Evolutionary conservation across 2,888 invertebrate species (phyloP).

Genomic region (Seladonia tumulorum): DNA sequence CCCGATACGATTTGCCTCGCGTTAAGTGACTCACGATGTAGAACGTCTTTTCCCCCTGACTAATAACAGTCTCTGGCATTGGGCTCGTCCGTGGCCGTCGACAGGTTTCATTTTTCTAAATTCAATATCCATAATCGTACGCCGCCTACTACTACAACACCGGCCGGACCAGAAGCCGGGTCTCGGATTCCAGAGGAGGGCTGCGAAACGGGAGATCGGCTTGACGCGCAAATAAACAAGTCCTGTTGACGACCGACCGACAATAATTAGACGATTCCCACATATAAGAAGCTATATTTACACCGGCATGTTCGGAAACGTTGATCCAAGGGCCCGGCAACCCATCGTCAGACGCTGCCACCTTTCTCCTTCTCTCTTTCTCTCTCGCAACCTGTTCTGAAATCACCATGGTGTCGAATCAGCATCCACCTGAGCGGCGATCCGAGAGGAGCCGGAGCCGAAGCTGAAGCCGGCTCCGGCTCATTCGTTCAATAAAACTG

Average conservation of each 20-base stretch:
- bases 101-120: conserved; percentile 19
- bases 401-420: conserved; percentile 35
- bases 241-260: conserved; percentile 12
- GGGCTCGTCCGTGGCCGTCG: background rate
- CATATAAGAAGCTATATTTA: conserved; percentile 34
- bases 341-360: conserved; percentile 10
- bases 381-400: conserved; percentile 17
- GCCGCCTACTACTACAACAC: conserved; percentile 9
- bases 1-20: background rate
- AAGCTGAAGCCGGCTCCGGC: background rate
- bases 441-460: conserved; percentile 6
- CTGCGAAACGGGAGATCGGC: conserved; percentile 6
- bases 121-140: conserved; percentile 11
- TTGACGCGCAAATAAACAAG: conserved; percentile 21
- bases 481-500: conserved; percentile 48
- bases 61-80: background rate
- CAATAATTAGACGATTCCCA: conserved; percentile 42
- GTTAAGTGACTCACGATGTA: background rate
- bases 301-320: conserved; percentile 28
- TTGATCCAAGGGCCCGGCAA: conserved; percentile 18
- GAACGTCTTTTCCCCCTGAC: background rate
- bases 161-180: background rate
- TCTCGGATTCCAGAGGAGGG: background rate
- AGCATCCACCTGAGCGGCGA: conserved; percentile 10
- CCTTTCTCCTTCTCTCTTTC: background rate